A percentile compares a stretch with the other conserved stretches of the same genome.
phyloP scores from a whole-genome alignment of 2,797 vertebrate genomes.

The Cyclopterus lumpus region DNA sequence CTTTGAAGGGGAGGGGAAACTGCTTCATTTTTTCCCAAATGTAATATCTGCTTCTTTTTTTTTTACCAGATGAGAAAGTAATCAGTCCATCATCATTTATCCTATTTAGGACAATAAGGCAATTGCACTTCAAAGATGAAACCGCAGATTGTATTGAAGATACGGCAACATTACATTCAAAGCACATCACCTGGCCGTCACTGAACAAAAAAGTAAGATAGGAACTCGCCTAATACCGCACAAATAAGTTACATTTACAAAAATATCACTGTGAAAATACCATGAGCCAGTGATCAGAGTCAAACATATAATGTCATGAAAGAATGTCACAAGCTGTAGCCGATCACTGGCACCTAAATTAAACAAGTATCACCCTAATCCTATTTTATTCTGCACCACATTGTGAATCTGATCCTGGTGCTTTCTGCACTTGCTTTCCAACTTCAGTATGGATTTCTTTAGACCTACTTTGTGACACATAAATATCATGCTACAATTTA shows the following conservation, averaged over 20 bases:
- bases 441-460: slow-evolving; percentile 65
- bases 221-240: slow-evolving; percentile 77
- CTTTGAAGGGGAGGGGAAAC: slow-evolving; percentile 44
- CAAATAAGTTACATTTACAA: slow-evolving; percentile 84
- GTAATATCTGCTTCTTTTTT: slow-evolving; percentile 37
- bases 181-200: slow-evolving; percentile 81
- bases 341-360: slow-evolving; percentile 64
- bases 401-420: slow-evolving; percentile 45
- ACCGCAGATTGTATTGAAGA: slow-evolving; percentile 84
- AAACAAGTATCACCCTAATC: slow-evolving; percentile 61
- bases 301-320: slow-evolving; percentile 64
- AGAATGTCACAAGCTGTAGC: slow-evolving; percentile 68
- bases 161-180: slow-evolving; percentile 82
- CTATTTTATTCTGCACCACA: slow-evolving; percentile 65
- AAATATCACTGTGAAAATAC: slow-evolving; percentile 79
- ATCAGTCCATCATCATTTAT: slow-evolving; percentile 41
- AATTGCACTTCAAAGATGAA: slow-evolving; percentile 68
- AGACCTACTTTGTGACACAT: slow-evolving; percentile 75
- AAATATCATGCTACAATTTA: slow-evolving; percentile 86
- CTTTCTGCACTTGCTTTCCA: slow-evolving; percentile 56
- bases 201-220: slow-evolving; percentile 74
- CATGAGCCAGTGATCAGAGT: slow-evolving; percentile 65
- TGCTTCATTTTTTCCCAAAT: slow-evolving; percentile 45
- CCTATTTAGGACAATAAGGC: slow-evolving; percentile 62
- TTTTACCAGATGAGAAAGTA: slow-evolving; percentile 36